Percentiles rank a stretch among this genome's conserved stretches.
Evolutionary conservation across 2,113 vertebrate species (phyloP).

Genomic region (Coturnix japonica): DNA sequence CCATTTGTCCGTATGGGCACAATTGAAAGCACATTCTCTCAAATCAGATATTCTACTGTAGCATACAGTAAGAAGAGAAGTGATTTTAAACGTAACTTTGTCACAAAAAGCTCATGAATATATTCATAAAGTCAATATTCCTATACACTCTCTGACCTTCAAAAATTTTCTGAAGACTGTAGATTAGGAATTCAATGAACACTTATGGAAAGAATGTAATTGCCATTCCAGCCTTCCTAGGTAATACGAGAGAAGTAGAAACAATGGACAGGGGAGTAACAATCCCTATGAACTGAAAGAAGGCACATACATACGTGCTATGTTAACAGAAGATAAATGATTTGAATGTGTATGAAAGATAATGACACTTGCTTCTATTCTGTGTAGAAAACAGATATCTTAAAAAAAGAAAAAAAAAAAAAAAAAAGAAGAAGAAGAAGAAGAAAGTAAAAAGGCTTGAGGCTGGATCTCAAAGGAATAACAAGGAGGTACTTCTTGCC

Average conservation of each 20-base stretch:
- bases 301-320: background rate
- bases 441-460: background rate
- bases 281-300: background rate
- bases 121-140: conserved; percentile 1
- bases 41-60: background rate
- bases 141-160: background rate
- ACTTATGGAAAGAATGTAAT: background rate
- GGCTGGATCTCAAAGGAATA: background rate
- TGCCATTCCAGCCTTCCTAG: background rate
- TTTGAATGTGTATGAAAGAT: background rate
- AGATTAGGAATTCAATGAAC: background rate
- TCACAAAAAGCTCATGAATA: background rate
- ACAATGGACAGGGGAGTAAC: background rate
- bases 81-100: background rate
- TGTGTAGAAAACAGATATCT: background rate
- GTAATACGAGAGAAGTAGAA: background rate
- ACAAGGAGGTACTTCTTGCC: background rate
- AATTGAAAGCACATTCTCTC: background rate
- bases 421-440: background rate
- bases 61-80: background rate
- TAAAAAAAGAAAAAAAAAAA: background rate
- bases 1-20: background rate
- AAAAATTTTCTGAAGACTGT: background rate
- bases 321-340: background rate
- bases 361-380: background rate